These are phyloP conservation scores for Mus spicilegus DNA, from an alignment of 2,113 vertebrate genomes.

Conservation along the genomic window DNA sequence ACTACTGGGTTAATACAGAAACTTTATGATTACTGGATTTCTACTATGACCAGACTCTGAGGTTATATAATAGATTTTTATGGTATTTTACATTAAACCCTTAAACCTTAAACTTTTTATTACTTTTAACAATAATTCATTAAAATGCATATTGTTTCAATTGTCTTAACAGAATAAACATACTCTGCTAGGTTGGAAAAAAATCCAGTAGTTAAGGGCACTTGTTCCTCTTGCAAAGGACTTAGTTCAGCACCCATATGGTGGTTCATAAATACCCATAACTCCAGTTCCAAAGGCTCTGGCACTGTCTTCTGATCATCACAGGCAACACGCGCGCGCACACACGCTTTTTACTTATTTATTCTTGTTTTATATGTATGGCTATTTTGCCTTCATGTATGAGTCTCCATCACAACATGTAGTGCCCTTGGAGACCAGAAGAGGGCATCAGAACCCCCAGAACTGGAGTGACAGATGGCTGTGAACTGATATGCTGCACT, in stretches of 20 bases:
- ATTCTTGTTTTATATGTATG: too few species aligned
- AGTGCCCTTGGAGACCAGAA: too few species aligned
- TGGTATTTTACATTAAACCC: constrained; percentile 12
- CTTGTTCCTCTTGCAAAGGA: neutral
- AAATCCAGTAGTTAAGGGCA: neutral
- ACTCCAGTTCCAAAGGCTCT: neutral
- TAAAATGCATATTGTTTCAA: neutral
- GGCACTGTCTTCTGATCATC: neutral
- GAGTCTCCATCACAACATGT: too few species aligned
- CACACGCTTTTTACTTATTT: neutral
- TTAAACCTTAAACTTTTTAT: constrained; percentile 51
- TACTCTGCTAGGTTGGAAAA: neutral
- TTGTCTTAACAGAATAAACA: constrained; percentile 5
- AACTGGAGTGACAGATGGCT: neutral
- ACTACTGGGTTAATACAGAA: neutral
- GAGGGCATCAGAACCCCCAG: too few species aligned
- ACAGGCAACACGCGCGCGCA: too few species aligned
- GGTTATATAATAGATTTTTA: neutral
- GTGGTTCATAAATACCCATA: neutral
- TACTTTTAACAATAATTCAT: constrained; percentile 21
- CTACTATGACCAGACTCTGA: constrained; percentile 22
- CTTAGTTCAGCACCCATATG: neutral
- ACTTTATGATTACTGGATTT: neutral
- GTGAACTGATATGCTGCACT: neutral
- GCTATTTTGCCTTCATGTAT: too few species aligned